Evolutionary conservation across 2,888 invertebrate genomes (phyloP).

Genomic region (Plutella xylostella): DNA sequence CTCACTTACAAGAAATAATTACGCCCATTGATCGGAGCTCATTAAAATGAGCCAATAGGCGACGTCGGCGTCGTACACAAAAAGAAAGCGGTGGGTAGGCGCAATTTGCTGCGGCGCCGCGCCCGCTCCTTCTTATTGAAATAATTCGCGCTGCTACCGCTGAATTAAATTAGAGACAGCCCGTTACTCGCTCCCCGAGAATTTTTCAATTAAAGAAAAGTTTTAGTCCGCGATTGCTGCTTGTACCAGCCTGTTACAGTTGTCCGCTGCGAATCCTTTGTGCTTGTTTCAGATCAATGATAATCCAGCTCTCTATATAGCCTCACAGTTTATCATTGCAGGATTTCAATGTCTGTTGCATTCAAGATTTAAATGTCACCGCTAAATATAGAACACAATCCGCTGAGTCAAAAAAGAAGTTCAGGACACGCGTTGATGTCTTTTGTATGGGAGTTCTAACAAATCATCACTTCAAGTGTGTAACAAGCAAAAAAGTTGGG

Average conservation of each 20-base stretch:
- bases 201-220: conserved; percentile 38
- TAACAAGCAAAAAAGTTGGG: neutral
- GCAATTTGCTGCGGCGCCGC: conserved; percentile 60
- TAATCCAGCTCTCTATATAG: too few species aligned
- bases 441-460: conserved; percentile 22
- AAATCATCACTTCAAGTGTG: too few species aligned
- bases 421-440: conserved; percentile 32
- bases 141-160: conserved; percentile 46
- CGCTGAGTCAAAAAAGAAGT: neutral
- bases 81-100: conserved; percentile 41
- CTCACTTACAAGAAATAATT: conserved; percentile 66
- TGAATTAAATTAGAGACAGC: conserved; percentile 49
- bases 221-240: conserved; percentile 23
- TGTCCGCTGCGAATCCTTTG: neutral
- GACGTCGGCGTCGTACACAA: conserved; percentile 33
- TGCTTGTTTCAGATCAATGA: neutral
- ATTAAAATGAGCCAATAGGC: conserved; percentile 60
- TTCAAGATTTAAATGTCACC: neutral
- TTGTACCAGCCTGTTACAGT: conserved; percentile 24
- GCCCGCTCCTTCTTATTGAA: conserved; percentile 51
- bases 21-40: conserved; percentile 65
- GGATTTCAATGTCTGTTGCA: neutral
- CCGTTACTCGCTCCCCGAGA: conserved; percentile 27
- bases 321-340: too few species aligned
- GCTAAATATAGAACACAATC: neutral